These are phyloP conservation scores for Caloenas nicobarica DNA, from an alignment of 2,113 vertebrate species.

Conservation along the genomic window DNA sequence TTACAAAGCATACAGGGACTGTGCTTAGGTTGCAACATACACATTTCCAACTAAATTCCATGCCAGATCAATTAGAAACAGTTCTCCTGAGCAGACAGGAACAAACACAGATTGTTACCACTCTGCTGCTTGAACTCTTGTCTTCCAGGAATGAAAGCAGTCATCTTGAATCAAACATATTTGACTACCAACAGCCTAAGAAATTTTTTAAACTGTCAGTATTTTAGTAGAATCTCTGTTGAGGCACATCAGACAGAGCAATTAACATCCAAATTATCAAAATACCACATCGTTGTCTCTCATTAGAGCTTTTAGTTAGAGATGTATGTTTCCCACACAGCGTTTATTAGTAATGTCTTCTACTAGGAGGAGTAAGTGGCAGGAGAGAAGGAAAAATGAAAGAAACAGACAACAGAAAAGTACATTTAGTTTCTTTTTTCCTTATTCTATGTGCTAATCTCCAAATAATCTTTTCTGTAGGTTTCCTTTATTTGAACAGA, in stretches of 20 bases:
- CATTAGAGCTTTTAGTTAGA: background rate
- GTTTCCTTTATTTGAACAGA: background rate
- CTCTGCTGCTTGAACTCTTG: constrained; percentile 66
- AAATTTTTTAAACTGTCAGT: background rate
- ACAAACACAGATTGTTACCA: constrained; percentile 78
- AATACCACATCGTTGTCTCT: background rate
- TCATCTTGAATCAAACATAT: constrained; percentile 11
- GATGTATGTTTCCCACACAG: background rate
- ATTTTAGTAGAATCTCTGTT: constrained; percentile 9
- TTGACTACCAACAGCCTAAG: constrained; percentile 21
- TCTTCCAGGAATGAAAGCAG: constrained; percentile 71
- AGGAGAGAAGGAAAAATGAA: background rate
- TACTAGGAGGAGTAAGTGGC: background rate
- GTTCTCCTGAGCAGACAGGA: constrained; percentile 74
- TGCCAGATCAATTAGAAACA: constrained; percentile 85
- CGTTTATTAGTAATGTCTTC: background rate
- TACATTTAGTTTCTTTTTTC: background rate
- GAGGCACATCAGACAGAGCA: background rate
- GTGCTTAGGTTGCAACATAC: constrained; percentile 75
- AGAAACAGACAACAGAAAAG: background rate
- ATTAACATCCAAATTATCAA: background rate
- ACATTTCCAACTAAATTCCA: constrained; percentile 77
- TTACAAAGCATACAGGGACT: constrained; percentile 77
- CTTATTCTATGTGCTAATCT: background rate
- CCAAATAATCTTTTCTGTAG: background rate